phyloP scores from a whole-genome alignment of 2,113 vertebrate species.

The Phalacrocorax brasilianus region DNA sequence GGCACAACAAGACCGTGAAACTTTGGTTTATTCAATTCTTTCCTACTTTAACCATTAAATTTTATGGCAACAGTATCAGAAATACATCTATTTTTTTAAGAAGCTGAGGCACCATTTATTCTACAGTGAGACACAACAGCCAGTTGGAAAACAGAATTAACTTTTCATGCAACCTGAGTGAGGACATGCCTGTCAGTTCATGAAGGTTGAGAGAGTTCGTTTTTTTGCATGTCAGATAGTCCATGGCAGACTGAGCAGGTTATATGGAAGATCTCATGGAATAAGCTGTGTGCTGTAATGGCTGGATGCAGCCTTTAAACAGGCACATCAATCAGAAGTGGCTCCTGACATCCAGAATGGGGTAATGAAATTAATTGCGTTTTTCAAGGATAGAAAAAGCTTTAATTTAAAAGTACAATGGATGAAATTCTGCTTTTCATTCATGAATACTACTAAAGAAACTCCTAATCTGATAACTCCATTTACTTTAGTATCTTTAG shows the following conservation, averaged over 20 bases:
- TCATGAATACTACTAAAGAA: not conserved
- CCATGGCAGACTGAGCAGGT: not conserved
- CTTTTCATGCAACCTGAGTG: not conserved
- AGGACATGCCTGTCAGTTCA: not conserved
- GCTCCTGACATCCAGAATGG: not conserved
- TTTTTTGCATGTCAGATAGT: not conserved
- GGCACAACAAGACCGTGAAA: not conserved
- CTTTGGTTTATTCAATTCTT: not conserved
- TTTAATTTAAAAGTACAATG: not conserved
- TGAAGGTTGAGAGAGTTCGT: not conserved
- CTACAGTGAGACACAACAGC: not conserved
- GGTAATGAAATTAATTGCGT: not conserved
- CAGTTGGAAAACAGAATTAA: not conserved
- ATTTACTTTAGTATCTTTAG: not conserved
- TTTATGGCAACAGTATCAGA: not conserved
- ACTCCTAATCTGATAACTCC: not conserved
- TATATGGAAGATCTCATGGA: not conserved
- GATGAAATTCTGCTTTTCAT: not conserved
- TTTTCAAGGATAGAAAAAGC: not conserved
- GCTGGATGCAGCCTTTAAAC: not conserved
- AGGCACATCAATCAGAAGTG: not conserved
- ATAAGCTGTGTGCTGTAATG: not conserved
- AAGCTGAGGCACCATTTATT: not conserved
- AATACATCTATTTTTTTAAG: not conserved
- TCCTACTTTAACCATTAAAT: not conserved